Evolutionary conservation across 2,113 vertebrate species (phyloP).

Genomic region (Brevimyrus niger): DNA sequence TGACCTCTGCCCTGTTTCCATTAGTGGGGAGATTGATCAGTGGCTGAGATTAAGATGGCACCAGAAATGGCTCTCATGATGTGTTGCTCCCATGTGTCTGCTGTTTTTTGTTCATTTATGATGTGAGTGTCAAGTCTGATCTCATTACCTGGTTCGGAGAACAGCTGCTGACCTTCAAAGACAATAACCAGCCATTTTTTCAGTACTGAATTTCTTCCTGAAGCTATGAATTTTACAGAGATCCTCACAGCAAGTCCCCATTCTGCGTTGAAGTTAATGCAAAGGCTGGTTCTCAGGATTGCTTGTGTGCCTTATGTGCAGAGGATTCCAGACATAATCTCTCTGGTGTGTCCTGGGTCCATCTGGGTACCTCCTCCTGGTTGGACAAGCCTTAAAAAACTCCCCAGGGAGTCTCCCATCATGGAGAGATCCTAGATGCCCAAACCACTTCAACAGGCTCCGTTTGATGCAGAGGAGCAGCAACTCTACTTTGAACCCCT

Average conservation of each 20-base stretch:
- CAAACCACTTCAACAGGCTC: too few relatives aligned
- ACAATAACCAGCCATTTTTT: background rate
- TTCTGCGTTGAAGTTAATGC: background rate
- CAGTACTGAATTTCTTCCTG: background rate
- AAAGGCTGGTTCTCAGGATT: background rate
- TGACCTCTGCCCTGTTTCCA: background rate
- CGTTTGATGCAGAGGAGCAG: too few relatives aligned
- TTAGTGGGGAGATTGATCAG: background rate
- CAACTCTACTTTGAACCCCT: too few relatives aligned
- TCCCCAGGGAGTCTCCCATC: too few relatives aligned
- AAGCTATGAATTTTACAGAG: background rate
- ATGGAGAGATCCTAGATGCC: too few relatives aligned
- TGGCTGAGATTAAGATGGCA: background rate
- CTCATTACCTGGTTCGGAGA: background rate
- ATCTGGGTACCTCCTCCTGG: too few relatives aligned
- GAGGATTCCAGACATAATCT: background rate
- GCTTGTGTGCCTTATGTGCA: background rate
- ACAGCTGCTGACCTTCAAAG: background rate
- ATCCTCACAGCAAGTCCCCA: background rate
- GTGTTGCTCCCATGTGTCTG: background rate
- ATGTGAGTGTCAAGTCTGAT: background rate
- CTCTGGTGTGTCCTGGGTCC: too few relatives aligned
- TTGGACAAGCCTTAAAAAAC: too few relatives aligned
- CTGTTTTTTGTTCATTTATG: background rate
- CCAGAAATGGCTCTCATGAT: background rate